phyloP scores from a whole-genome alignment of 2,888 invertebrate genomes.

The Meliscaeva auricollis region DNA sequence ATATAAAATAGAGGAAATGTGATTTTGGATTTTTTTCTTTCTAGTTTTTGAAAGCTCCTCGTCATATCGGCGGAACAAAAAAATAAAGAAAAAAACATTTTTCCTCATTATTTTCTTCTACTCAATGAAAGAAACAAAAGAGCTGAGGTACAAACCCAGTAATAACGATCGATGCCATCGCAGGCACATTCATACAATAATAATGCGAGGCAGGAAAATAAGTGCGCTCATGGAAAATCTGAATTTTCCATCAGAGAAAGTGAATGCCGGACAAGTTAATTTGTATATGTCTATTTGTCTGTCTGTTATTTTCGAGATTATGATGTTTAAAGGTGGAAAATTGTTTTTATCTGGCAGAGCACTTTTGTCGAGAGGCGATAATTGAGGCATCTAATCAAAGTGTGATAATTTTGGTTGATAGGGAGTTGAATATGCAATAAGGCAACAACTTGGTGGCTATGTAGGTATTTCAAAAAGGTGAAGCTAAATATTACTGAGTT shows the following conservation, averaged over 20 bases:
- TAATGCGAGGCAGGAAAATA: constrained; percentile 25
- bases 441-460: not conserved
- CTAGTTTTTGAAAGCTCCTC: constrained; percentile 9
- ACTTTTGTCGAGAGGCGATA: constrained; percentile 16
- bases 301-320: constrained; percentile 1
- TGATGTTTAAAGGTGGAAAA: constrained; percentile 33
- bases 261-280: constrained; percentile 49
- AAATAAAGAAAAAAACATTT: not conserved
- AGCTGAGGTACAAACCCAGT: constrained; percentile 15
- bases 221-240: constrained; percentile 40
- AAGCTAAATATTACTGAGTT: constrained; percentile 4
- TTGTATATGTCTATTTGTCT: constrained; percentile 24
- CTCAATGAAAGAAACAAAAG: constrained; percentile 17
- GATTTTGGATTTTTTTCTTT: not conserved
- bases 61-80: not conserved
- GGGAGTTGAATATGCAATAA: not conserved
- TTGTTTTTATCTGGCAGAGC: not conserved
- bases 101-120: constrained; percentile 16
- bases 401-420: constrained; percentile 16
- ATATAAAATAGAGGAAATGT: constrained; percentile 12
- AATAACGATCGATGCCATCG: constrained; percentile 30
- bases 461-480: not conserved
- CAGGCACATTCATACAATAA: not conserved
- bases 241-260: constrained; percentile 64
- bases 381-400: constrained; percentile 27